Conservation (phyloP, 2,797 vertebrate genomes). For the Coregonus sp. region DNA sequence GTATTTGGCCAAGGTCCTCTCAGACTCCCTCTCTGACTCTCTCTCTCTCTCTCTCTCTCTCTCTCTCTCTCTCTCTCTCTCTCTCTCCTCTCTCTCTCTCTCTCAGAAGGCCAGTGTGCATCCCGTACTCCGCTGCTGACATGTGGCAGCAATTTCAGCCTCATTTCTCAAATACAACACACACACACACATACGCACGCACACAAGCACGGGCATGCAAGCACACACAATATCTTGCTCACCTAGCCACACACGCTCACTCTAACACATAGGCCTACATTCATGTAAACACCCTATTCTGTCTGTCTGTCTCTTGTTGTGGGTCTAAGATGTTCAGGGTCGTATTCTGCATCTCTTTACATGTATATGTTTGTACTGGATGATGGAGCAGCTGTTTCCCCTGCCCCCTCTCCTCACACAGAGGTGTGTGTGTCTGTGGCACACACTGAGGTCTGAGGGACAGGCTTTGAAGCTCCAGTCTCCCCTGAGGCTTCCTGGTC, state of each 20-base stretch:
- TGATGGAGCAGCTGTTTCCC: background rate
- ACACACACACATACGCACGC: conserved; percentile 2
- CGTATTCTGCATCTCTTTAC: too few relatives aligned
- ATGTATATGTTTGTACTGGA: background rate
- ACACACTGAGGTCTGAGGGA: background rate
- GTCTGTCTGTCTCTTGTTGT: background rate
- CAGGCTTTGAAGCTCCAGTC: background rate
- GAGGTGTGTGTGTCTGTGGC: background rate
- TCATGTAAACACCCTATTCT: background rate
- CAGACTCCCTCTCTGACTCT: background rate
- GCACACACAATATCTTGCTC: conserved; percentile 20
- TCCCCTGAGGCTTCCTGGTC: background rate
- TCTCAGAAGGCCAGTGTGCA: conserved; percentile 38
- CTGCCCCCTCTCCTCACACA: too few relatives aligned
- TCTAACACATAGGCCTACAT: background rate
- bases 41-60: background rate
- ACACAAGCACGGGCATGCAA: background rate
- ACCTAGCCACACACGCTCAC: background rate
- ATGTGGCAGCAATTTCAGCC: conserved; percentile 65
- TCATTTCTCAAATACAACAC: conserved; percentile 29
- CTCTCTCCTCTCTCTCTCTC: conserved; percentile 1
- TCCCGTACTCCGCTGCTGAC: conserved; percentile 46
- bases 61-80: background rate
- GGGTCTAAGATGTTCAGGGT: too few relatives aligned
- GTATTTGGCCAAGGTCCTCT: background rate